Percentiles rank a stretch among this genome's conserved stretches.
phyloP scores from a whole-genome alignment of 2,113 vertebrate genomes.

The Myotis lucifugus region DNA sequence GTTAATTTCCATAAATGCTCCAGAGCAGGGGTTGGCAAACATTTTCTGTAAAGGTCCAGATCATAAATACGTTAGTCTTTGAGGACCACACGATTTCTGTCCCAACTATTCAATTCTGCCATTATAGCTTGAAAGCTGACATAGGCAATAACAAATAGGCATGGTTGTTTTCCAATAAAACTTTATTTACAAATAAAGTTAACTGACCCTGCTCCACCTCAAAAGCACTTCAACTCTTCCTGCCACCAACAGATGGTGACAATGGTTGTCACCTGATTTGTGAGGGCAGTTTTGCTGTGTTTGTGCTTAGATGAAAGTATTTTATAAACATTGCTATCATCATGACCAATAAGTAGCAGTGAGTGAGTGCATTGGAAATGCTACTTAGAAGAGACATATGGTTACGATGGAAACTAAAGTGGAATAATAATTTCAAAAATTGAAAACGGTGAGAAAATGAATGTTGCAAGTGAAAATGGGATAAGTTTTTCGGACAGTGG shows the following conservation, averaged over 20 bases:
- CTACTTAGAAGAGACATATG: constrained; percentile 64
- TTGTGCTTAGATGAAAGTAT: constrained; percentile 55
- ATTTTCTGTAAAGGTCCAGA: background rate
- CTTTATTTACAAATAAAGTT: constrained; percentile 62
- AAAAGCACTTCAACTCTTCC: constrained; percentile 17
- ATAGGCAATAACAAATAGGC: background rate
- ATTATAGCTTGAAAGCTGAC: background rate
- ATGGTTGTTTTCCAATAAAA: constrained; percentile 52
- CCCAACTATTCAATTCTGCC: background rate
- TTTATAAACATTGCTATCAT: constrained; percentile 62
- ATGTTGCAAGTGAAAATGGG: constrained; percentile 67
- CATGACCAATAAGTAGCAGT: constrained; percentile 59
- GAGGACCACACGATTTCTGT: background rate
- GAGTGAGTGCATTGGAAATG: constrained; percentile 34
- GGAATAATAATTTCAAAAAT: constrained; percentile 76
- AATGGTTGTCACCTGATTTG: constrained; percentile 42
- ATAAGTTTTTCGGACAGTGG: constrained; percentile 31
- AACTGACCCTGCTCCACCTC: background rate
- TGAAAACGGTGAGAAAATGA: constrained; percentile 68
- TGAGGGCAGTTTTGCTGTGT: background rate
- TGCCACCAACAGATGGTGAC: constrained; percentile 48
- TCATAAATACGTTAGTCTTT: background rate
- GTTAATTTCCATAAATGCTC: constrained; percentile 10
- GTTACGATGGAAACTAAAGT: constrained; percentile 72
- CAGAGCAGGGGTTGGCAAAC: background rate